A percentile compares a stretch with the other conserved stretches of the same genome.
These are phyloP conservation scores for Ameiurus melas DNA, from an alignment of 2,113 vertebrate species.

Conservation along the genomic window DNA sequence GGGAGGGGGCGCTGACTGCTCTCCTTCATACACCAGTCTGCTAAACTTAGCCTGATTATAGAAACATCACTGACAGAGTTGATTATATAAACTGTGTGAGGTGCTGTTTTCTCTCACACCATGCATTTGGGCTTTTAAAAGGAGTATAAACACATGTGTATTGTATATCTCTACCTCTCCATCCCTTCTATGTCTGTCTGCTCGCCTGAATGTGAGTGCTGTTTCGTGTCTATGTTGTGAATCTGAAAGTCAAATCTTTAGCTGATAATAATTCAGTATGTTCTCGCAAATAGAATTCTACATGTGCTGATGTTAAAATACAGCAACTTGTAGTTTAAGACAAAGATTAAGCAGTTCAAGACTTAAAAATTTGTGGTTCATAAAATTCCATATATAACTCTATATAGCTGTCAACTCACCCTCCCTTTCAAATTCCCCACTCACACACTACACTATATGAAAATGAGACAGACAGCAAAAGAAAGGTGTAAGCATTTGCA, in stretches of 20 bases:
- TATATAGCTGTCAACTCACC: not conserved
- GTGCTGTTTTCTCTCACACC: not conserved
- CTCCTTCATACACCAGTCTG: conserved; percentile 39
- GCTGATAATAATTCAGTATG: not conserved
- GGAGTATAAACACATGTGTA: not conserved
- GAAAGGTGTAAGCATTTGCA: not conserved
- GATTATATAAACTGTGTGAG: conserved; percentile 52
- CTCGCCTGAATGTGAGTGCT: not conserved
- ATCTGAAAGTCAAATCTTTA: not conserved
- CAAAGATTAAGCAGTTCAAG: not conserved
- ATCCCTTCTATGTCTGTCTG: not conserved
- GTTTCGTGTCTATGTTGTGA: not conserved
- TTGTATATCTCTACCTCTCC: not conserved
- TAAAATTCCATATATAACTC: not conserved
- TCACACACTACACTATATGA: not conserved
- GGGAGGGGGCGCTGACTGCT: conserved; percentile 24
- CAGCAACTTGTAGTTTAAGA: not conserved
- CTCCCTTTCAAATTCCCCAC: not conserved
- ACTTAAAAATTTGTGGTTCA: not conserved
- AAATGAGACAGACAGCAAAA: not conserved
- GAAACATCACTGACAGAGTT: conserved; percentile 36
- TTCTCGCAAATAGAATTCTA: not conserved
- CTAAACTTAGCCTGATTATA: conserved; percentile 47
- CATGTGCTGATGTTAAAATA: not conserved
- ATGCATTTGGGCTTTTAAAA: not conserved